These are phyloP conservation scores for Todiramphus saurophagus DNA, from an alignment of 2,113 vertebrate genomes.

Conservation along the genomic window DNA sequence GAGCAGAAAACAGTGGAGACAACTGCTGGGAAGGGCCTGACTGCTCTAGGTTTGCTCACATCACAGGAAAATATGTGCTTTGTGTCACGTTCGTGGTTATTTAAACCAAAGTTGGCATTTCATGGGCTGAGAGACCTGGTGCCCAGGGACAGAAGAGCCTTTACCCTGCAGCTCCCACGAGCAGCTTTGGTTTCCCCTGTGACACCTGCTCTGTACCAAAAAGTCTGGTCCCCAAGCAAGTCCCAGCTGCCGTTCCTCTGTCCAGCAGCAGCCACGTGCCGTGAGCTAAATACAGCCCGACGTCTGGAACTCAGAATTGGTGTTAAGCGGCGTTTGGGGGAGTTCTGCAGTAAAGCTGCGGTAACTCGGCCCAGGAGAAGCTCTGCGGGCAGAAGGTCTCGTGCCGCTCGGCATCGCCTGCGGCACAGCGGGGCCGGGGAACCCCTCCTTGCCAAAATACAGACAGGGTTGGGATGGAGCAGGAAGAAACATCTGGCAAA, in stretches of 20 bases:
- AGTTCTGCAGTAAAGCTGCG: not conserved
- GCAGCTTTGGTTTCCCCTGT: not conserved
- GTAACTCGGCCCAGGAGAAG: not conserved
- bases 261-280: accelerated
- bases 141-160: not conserved
- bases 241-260: not conserved
- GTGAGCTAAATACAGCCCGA: not conserved
- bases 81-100: accelerated
- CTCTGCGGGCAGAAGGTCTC: not conserved
- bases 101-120: not conserved
- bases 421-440: accelerated
- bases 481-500: not conserved
- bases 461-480: not conserved
- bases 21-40: not conserved
- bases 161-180: not conserved
- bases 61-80: accelerated
- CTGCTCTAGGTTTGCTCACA: accelerated
- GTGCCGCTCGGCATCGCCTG: not conserved
- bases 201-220: not conserved
- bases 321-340: not conserved
- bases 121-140: not conserved
- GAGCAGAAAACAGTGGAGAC: not conserved
- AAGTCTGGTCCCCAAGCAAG: not conserved
- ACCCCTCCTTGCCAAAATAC: not conserved
- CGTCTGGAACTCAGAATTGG: not conserved